These are phyloP conservation scores for Typhlichthys subterraneus DNA, from an alignment of 2,797 vertebrate genomes.

Conservation along the genomic window DNA sequence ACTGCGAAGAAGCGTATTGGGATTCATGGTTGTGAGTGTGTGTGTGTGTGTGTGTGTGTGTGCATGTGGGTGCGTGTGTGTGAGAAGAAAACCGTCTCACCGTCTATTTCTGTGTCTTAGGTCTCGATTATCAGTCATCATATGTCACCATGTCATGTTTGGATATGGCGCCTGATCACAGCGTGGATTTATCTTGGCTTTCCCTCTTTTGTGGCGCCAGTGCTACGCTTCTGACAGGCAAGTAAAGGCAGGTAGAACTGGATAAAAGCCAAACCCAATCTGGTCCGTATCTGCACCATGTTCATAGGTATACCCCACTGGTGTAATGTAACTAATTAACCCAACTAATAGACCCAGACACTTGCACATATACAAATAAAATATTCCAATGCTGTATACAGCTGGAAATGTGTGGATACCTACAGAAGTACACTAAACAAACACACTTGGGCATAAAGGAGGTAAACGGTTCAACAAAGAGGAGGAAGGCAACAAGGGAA, in stretches of 20 bases:
- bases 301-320: too few species aligned
- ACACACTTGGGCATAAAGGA: neutral
- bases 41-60: constrained; percentile 12
- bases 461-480: neutral
- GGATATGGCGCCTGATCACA: constrained; percentile 9
- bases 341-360: neutral
- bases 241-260: neutral
- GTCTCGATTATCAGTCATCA: constrained; percentile 1
- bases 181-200: neutral
- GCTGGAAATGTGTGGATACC: too few species aligned
- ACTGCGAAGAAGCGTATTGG: neutral
- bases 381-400: too few species aligned
- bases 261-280: constrained; percentile 9
- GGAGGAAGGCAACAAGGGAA: neutral
- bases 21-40: constrained; percentile 7
- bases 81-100: neutral
- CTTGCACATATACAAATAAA: neutral
- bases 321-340: neutral
- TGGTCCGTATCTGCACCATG: neutral
- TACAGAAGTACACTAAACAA: too few species aligned
- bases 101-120: neutral
- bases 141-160: neutral
- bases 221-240: constrained; percentile 8
- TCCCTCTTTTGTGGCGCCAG: neutral
- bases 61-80: neutral